Percentiles rank a stretch among this genome's conserved stretches.
Conservation (phyloP, 2,113 vertebrate genomes). For the Myiopsitta monachus region DNA sequence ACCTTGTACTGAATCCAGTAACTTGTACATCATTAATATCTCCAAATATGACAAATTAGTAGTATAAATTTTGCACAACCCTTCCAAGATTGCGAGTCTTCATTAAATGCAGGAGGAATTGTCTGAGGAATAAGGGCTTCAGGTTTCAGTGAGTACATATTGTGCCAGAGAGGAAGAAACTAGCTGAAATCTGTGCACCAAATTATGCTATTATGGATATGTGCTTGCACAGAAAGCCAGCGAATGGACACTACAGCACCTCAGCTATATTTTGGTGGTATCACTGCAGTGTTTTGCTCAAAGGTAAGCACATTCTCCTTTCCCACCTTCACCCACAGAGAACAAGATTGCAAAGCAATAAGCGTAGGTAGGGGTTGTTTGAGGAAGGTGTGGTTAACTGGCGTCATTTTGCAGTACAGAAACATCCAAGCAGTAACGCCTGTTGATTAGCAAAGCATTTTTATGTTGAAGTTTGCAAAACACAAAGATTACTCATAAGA, state of each 20-base stretch:
- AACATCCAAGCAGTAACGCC: background rate
- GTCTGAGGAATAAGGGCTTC: background rate
- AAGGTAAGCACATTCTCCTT: background rate
- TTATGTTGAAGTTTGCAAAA: background rate
- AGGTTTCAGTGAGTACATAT: background rate
- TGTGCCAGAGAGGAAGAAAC: background rate
- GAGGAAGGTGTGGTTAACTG: background rate
- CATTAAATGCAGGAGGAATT: background rate
- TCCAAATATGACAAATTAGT: background rate
- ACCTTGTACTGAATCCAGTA: background rate
- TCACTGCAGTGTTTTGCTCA: background rate
- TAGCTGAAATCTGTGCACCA: background rate
- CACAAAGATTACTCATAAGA: slow-evolving; percentile 1
- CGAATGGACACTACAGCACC: background rate
- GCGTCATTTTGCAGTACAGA: background rate
- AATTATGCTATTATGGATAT: background rate
- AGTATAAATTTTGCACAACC: slow-evolving; percentile 1
- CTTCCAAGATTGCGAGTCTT: slow-evolving; percentile 9
- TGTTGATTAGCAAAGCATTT: slow-evolving; percentile 13
- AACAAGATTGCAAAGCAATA: background rate
- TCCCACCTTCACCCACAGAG: background rate
- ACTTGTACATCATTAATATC: slow-evolving; percentile 9
- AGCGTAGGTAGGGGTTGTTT: background rate
- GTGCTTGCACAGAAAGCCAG: background rate
- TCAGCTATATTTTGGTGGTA: background rate